These are phyloP conservation scores for Girardinichthys multiradiatus DNA, from an alignment of 2,113 vertebrate species.

Conservation along the genomic window DNA sequence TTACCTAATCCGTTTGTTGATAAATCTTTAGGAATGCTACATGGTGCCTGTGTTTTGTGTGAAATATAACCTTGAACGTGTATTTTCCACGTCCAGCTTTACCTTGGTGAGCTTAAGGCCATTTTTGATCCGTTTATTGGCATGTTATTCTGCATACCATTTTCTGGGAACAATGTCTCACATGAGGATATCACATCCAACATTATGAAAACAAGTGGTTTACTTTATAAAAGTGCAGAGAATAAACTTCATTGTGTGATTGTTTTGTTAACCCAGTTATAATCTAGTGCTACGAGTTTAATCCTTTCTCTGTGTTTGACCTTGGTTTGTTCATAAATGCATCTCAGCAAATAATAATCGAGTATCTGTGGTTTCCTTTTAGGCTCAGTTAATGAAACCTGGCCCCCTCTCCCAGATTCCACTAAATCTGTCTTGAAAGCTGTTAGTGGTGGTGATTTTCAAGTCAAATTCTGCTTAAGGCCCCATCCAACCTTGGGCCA, in stretches of 20 bases:
- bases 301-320: background rate
- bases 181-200: constrained; percentile 53
- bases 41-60: constrained; percentile 14
- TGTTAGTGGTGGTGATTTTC: background rate
- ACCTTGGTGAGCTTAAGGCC: constrained; percentile 24
- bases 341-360: background rate
- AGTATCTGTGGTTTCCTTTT: background rate
- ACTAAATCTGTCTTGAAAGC: background rate
- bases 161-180: constrained; percentile 68
- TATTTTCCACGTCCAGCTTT: constrained; percentile 43
- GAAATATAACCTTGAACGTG: constrained; percentile 33
- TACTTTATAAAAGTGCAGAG: constrained; percentile 30
- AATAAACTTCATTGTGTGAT: background rate
- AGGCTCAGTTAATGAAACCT: background rate
- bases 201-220: constrained; percentile 59
- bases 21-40: background rate
- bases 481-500: background rate
- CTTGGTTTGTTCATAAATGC: background rate
- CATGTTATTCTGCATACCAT: constrained; percentile 52
- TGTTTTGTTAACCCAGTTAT: background rate
- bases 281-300: background rate
- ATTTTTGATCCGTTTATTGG: constrained; percentile 65
- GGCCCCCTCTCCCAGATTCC: background rate
- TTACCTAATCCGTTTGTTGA: no score
- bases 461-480: background rate